Evolutionary conservation across 1,140 invertebrate species (phyloP).

Genomic region (Caligus rogercresseyi): DNA sequence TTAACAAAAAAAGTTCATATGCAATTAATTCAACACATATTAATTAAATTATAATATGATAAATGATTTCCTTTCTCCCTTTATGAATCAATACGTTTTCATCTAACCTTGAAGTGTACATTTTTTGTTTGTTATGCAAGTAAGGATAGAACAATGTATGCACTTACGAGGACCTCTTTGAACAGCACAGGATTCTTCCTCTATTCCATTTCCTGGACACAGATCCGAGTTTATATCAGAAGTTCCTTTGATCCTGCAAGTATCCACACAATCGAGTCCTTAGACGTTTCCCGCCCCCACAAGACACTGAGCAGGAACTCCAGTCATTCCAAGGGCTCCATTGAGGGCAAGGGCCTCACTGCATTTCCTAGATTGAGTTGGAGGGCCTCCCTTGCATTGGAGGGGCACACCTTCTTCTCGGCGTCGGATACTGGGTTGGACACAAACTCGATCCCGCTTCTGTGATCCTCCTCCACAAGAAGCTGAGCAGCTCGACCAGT

Average conservation of each 20-base stretch:
- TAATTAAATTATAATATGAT: too few relatives aligned
- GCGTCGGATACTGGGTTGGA: conserved; percentile 1
- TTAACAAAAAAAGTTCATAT: too few relatives aligned
- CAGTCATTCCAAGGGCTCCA: conserved; percentile 37
- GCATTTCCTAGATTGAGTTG: background rate
- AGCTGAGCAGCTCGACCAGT: conserved; percentile 11
- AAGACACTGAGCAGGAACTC: conserved; percentile 34
- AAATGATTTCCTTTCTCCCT: too few relatives aligned
- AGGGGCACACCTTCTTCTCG: too few relatives aligned
- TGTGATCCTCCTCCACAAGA: conserved; percentile 13
- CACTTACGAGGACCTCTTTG: background rate
- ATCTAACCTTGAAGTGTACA: too few relatives aligned
- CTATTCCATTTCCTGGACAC: background rate
- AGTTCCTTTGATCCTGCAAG: background rate
- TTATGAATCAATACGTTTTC: too few relatives aligned
- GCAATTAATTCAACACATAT: too few relatives aligned
- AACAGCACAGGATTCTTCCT: background rate
- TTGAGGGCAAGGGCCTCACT: background rate
- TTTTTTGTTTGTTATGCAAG: too few relatives aligned
- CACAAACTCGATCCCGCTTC: conserved; percentile 1
- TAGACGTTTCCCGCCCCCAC: conserved; percentile 38
- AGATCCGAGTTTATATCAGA: background rate
- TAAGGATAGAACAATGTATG: background rate
- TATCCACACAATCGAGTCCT: conserved; percentile 32
- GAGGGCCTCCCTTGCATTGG: background rate